Evolutionary conservation across 1,140 invertebrate genomes (phyloP).

Genomic region (Drosophila sechellia): DNA sequence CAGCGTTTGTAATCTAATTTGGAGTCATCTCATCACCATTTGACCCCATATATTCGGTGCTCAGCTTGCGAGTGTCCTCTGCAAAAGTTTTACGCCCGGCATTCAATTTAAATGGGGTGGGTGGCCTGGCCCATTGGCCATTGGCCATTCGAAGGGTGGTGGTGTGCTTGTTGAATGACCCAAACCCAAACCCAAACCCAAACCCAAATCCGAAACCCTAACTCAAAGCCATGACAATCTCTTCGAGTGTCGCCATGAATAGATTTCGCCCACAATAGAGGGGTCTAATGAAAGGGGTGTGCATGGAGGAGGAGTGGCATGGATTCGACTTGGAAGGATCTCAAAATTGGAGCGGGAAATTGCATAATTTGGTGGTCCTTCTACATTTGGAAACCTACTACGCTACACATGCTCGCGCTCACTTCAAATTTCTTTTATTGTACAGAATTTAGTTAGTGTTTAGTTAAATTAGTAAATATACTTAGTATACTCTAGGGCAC

Average conservation of each 20-base stretch:
- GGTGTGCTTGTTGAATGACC: conserved; percentile 62
- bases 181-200: conserved; percentile 1
- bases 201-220: conserved; percentile 15
- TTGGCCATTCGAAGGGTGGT: conserved; percentile 12
- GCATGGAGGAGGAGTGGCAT: neutral
- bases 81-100: conserved; percentile 34
- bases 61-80: conserved; percentile 49
- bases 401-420: conserved; percentile 4
- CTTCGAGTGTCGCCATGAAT: conserved; percentile 52
- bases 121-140: neutral
- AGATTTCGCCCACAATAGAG: conserved; percentile 31
- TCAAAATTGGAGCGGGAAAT: too few species aligned
- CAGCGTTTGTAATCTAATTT: conserved; percentile 71
- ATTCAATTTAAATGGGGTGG: conserved; percentile 35
- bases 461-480: conserved; percentile 75
- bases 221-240: conserved; percentile 49
- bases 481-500: conserved; percentile 44
- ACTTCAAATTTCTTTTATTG: conserved; percentile 36
- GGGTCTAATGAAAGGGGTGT: conserved; percentile 35
- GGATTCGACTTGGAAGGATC: neutral
- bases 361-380: too few species aligned
- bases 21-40: conserved; percentile 39
- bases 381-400: too few species aligned
- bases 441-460: conserved; percentile 73
- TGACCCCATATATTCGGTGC: conserved; percentile 33